Evolutionary conservation across 1,140 invertebrate species (phyloP), one percentile per base, ranked within the genome.

Genomic region (Amyelois transitella): DNA sequence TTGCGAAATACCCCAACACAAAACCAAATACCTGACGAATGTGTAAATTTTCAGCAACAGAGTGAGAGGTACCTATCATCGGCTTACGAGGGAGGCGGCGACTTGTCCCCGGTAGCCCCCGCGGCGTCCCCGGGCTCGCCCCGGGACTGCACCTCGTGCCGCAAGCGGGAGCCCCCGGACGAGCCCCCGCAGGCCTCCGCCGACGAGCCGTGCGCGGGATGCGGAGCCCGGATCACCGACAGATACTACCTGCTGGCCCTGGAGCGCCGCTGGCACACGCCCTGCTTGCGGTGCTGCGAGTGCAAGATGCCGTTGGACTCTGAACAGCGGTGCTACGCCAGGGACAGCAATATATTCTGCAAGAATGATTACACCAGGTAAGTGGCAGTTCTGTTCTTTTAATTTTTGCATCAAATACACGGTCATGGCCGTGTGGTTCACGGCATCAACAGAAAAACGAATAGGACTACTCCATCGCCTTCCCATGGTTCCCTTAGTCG

Each of bases 281-380:
- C 94, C 45, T 99, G 97, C 82, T 90, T 98, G 18, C 94, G 96
- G 78, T 99, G 97, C 86, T 95, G 92, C 73, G 95, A 97, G 75
- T 99, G 97, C 89, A 92, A 95, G 69, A 92, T 96, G 76, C 92
- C 94, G 7, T 91, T 99, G 48, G 96, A 98, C 83, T 93, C 95
- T 4, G 96, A 98, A 86, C 92, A 96, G 70, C 96, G 96, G 51
- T 99, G 97, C 88, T 99, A 97, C 86, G 94, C 96, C 48, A 91
- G 96, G 60, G 96, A 98, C 80, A 97, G 96, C 60, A 95, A 95
- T 77, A 98, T 99, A 69, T 98, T 97, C 89, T 99, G 97, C 91
- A 98, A 98, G 88, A 96, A 97, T 77, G 97, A 99, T 86, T 99
- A 99, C 89, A 96, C 97, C 91, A 95, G 96, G 97, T 98, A 83